phyloP scores from a whole-genome alignment of 2,797 vertebrate species.

The Falco cherrug region DNA sequence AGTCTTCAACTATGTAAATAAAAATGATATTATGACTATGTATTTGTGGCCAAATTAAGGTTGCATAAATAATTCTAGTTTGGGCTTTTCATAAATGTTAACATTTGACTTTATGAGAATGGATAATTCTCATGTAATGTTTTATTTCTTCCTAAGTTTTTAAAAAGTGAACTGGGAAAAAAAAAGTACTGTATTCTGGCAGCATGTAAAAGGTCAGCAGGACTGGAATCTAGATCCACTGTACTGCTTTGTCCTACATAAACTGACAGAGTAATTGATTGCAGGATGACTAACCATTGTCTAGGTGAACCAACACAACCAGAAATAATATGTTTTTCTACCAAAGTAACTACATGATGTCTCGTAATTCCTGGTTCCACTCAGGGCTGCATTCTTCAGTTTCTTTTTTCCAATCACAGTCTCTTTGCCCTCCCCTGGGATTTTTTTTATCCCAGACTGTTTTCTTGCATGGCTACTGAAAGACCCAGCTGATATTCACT shows the following conservation, averaged over 20 bases:
- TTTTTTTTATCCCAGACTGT: background rate
- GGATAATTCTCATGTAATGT: background rate
- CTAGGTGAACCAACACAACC: constrained; percentile 19
- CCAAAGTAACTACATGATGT: background rate
- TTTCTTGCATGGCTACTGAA: background rate
- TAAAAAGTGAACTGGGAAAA: constrained; percentile 10
- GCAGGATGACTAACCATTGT: constrained; percentile 8
- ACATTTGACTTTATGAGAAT: background rate
- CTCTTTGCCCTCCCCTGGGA: background rate
- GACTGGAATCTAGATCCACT: constrained; percentile 4
- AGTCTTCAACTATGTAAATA: background rate
- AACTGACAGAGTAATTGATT: constrained; percentile 10
- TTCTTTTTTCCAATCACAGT: background rate
- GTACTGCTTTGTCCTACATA: background rate
- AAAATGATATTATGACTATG: background rate
- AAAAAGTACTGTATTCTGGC: constrained; percentile 35
- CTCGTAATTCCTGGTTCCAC: background rate
- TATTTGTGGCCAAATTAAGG: background rate
- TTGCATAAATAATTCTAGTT: constrained; percentile 1
- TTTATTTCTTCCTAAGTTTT: constrained; percentile 1
- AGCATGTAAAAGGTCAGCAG: constrained; percentile 49
- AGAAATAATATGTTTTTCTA: background rate
- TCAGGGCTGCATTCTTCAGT: background rate
- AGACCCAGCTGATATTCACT: background rate
- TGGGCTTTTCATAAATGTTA: background rate